Conservation (phyloP, 2,797 vertebrate genomes). For the Psittacula derbiana region DNA sequence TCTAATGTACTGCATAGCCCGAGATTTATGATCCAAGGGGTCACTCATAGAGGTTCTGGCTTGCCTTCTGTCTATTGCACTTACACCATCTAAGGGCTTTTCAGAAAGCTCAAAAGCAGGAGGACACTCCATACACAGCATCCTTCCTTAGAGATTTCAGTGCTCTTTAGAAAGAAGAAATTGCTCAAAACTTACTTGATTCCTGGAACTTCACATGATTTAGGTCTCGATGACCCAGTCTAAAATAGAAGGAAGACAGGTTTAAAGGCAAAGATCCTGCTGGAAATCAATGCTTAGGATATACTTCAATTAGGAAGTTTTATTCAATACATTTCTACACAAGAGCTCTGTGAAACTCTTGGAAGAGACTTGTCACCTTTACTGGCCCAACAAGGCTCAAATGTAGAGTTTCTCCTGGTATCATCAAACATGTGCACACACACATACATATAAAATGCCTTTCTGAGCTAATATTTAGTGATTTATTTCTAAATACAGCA, state of each 20-base stretch:
- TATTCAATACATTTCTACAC: not conserved
- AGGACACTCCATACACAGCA: not conserved
- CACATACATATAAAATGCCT: not conserved
- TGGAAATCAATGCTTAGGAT: not conserved
- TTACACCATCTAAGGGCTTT: not conserved
- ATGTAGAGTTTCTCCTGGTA: not conserved
- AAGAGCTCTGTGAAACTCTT: not conserved
- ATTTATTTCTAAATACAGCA: not conserved
- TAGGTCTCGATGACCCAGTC: conserved; percentile 88
- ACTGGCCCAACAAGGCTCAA: not conserved
- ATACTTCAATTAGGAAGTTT: not conserved
- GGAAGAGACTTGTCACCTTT: not conserved
- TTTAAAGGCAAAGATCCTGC: not conserved
- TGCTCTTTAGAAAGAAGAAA: not conserved
- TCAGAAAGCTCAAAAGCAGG: not conserved
- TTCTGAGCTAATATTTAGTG: not conserved
- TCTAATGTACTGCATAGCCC: not conserved
- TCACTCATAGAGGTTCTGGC: not conserved
- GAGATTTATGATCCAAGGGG: not conserved
- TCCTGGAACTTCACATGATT: conserved; percentile 96
- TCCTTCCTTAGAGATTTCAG: not conserved
- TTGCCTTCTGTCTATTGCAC: not conserved
- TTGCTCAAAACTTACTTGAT: conserved; percentile 88
- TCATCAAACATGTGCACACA: not conserved
- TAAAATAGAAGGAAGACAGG: conserved; percentile 69